A percentile compares a stretch with the other conserved stretches of the same genome.
Conservation (phyloP, 2,797 vertebrate genomes). For the Cichlasoma orientale region DNA sequence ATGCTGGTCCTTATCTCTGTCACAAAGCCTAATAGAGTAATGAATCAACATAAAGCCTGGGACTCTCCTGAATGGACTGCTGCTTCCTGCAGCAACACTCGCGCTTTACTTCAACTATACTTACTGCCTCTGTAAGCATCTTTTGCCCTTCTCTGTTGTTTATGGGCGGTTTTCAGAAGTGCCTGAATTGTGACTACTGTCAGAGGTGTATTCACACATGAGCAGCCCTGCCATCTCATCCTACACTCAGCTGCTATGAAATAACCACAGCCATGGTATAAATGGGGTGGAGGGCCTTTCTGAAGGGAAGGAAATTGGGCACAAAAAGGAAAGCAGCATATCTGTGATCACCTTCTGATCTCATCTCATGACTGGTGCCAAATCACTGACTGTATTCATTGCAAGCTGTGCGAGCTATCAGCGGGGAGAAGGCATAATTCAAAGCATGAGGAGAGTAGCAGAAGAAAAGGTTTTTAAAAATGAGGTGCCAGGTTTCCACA, state of each 20-base stretch:
- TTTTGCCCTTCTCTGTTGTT: conserved; percentile 62
- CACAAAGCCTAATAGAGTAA: conserved; percentile 79
- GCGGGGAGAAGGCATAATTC: background rate
- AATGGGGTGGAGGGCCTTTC: conserved; percentile 19
- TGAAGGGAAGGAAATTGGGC: conserved; percentile 26
- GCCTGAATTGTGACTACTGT: conserved; percentile 67
- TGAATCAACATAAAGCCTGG: conserved; percentile 77
- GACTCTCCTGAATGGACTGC: conserved; percentile 65
- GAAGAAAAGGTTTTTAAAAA: conserved; percentile 17
- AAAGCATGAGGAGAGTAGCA: background rate
- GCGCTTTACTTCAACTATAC: conserved; percentile 58
- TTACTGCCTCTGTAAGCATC: conserved; percentile 75
- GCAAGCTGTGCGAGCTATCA: conserved; percentile 11
- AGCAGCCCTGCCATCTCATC: conserved; percentile 29
- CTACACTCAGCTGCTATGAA: conserved; percentile 45
- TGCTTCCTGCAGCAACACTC: conserved; percentile 61
- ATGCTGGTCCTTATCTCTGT: conserved; percentile 81
- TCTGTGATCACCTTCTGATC: conserved; percentile 42
- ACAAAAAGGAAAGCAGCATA: conserved; percentile 16
- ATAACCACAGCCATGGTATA: conserved; percentile 27
- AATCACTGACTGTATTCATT: conserved; percentile 31
- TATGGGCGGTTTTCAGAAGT: conserved; percentile 60
- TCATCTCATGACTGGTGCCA: conserved; percentile 20
- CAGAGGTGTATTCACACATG: conserved; percentile 66
- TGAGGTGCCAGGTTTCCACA: background rate